phyloP scores from a whole-genome alignment of 1,140 invertebrate species.

The Nasonia longicornis region DNA sequence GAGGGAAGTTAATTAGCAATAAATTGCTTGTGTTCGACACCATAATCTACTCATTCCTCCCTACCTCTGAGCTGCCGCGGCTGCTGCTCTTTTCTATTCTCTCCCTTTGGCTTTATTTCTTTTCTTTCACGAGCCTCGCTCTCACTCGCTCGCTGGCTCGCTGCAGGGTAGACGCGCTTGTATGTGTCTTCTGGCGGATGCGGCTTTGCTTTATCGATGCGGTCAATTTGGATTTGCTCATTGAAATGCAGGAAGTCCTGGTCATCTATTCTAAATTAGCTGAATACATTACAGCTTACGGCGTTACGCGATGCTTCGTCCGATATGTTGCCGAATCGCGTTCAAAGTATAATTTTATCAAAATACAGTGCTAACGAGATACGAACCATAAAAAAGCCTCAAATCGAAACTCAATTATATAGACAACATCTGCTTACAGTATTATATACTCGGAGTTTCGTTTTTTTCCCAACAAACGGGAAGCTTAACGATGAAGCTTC shows the following conservation, averaged over 20 bases:
- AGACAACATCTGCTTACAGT: not conserved
- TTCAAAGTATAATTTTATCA: not conserved
- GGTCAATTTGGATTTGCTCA: slow-evolving; percentile 40
- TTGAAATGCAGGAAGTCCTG: slow-evolving; percentile 41
- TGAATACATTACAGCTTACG: not conserved
- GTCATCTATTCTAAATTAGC: slow-evolving; percentile 28
- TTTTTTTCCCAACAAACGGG: no score
- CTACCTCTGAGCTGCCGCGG: not conserved
- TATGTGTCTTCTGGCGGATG: slow-evolving; percentile 28
- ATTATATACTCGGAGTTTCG: not conserved
- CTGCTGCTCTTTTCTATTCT: slow-evolving; percentile 32
- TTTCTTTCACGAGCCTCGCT: slow-evolving; percentile 25
- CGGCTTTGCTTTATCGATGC: slow-evolving; percentile 39
- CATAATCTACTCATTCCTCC: slow-evolving; percentile 47
- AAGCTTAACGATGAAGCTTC: not conserved
- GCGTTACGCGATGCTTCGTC: not conserved
- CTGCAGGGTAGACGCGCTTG: slow-evolving; percentile 44
- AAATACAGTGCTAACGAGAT: slow-evolving; percentile 9
- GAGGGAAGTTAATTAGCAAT: slow-evolving; percentile 55
- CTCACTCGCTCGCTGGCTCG: slow-evolving; percentile 13
- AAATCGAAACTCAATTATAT: not conserved
- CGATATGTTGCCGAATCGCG: not conserved
- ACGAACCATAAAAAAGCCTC: not conserved
- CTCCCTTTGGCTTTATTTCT: slow-evolving; percentile 35
- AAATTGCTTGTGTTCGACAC: slow-evolving; percentile 53